Evolutionary conservation across 2,888 invertebrate genomes (phyloP).

Genomic region (Noctua janthina): DNA sequence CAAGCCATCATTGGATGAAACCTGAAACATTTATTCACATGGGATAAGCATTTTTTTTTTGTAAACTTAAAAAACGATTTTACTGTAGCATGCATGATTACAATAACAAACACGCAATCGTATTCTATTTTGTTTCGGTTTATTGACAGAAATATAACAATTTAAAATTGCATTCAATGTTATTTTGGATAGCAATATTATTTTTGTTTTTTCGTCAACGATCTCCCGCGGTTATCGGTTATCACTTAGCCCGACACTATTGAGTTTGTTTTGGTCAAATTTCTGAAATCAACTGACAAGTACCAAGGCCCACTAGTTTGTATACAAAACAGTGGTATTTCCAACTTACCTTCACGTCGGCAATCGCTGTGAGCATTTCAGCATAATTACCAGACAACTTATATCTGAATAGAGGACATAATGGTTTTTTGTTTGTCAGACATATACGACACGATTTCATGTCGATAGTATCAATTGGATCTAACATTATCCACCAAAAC

Average conservation of each 20-base stretch:
- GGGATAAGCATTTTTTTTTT: background rate
- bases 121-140: slow-evolving; percentile 4
- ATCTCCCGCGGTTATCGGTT: slow-evolving; percentile 49
- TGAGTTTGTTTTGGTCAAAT: slow-evolving; percentile 36
- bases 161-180: slow-evolving; percentile 2
- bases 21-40: slow-evolving; percentile 71
- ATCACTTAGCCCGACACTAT: slow-evolving; percentile 55
- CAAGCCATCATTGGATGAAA: slow-evolving; percentile 85
- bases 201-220: slow-evolving; percentile 13
- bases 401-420: slow-evolving; percentile 87
- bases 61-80: background rate
- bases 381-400: slow-evolving; percentile 88
- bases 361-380: slow-evolving; percentile 88
- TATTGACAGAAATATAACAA: slow-evolving; percentile 32
- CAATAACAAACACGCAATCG: background rate
- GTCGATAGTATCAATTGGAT: slow-evolving; percentile 76
- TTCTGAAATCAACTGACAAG: slow-evolving; percentile 41
- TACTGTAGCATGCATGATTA: background rate
- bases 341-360: slow-evolving; percentile 85
- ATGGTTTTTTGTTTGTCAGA: slow-evolving; percentile 83
- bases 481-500: slow-evolving; percentile 77
- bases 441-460: slow-evolving; percentile 87
- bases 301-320: slow-evolving; percentile 27
- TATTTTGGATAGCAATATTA: background rate
- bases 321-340: slow-evolving; percentile 43